Base-by-base conservation (phyloP, 2,797 vertebrate species). In the Rhinella marina region DNA sequence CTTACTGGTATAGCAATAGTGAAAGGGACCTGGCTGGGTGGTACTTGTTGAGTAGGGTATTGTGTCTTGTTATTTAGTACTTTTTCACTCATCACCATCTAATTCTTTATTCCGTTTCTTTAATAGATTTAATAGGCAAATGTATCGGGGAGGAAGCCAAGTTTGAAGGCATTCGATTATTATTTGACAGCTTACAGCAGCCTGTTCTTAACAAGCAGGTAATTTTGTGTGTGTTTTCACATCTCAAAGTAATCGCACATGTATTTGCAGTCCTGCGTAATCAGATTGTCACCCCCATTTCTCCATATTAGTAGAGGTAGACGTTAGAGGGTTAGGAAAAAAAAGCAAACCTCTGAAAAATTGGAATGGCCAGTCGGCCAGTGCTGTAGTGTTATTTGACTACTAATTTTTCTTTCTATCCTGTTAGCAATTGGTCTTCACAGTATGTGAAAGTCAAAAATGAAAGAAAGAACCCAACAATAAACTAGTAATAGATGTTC, bases 141-240 rank as follows among this genome's bases (percentile, higher is more conserved):
- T 96, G 95, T 89, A 95, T 99, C 64, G 96, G 98, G 4, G 96
- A 98, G 82, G 97, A 99, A 82, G 94, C 95, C 0, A 97, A 96
- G 85, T 96, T 96, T 0, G 96, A 98, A 91, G 98, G 98, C 0
- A 92, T 98, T 87, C 93, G 95, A 77, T 95, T 98, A 82, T 93
- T 99, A 0, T 99, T 99, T 75, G 96, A 98, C 11, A 95, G 94
- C 5, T 88, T 99, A 75, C 98, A 99, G 92, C 98, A 99, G 86
- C 98, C 98, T 1, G 95, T 99, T 54, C 97, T 99, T 90, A 99
- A 99, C 94, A 99, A 99, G 91, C 98, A 99, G 97, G 98, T 99
- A 81, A 52, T 32, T 61, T 23, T 82, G 11, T 3, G 14, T 41
- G 12, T 62, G 11, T 76, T 16, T 19, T 41, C 32, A 17, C 32